These are phyloP conservation scores for Luperina testacea DNA, from an alignment of 2,888 invertebrate species.

Conservation along the genomic window DNA sequence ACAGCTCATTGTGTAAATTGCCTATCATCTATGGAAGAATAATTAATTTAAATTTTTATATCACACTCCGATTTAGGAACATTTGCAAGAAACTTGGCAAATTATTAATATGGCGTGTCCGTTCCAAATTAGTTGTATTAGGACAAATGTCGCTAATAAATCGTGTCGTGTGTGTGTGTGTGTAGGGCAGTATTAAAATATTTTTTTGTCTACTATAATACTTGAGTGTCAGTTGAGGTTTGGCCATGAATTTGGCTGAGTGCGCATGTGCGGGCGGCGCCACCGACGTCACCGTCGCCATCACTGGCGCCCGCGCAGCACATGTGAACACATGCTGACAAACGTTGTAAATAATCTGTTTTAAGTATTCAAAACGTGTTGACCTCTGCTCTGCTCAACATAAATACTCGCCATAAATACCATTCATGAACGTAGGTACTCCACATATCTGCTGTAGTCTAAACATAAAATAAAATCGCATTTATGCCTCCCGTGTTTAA, in stretches of 20 bases:
- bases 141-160: conserved; percentile 62
- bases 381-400: conserved; percentile 73
- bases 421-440: conserved; percentile 51
- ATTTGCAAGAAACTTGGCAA: conserved; percentile 40
- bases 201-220: conserved; percentile 67
- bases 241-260: conserved; percentile 73
- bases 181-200: conserved; percentile 57
- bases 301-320: conserved; percentile 76
- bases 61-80: conserved; percentile 32
- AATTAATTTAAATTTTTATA: conserved; percentile 35
- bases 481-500: conserved; percentile 14
- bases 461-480: conserved; percentile 34
- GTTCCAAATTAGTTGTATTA: conserved; percentile 52
- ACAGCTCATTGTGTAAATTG: conserved; percentile 23
- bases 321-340: conserved; percentile 78
- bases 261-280: conserved; percentile 74
- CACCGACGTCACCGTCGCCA: conserved; percentile 72
- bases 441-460: conserved; percentile 21
- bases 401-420: conserved; percentile 44
- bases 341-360: conserved; percentile 75
- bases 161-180: conserved; percentile 23
- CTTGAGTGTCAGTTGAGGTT: conserved; percentile 60
- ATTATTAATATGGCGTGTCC: conserved; percentile 44
- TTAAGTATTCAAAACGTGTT: conserved; percentile 73
- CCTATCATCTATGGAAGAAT: conserved; percentile 22